Conservation (phyloP, 2,113 vertebrate species). For the Zosterops hypoxanthus region DNA sequence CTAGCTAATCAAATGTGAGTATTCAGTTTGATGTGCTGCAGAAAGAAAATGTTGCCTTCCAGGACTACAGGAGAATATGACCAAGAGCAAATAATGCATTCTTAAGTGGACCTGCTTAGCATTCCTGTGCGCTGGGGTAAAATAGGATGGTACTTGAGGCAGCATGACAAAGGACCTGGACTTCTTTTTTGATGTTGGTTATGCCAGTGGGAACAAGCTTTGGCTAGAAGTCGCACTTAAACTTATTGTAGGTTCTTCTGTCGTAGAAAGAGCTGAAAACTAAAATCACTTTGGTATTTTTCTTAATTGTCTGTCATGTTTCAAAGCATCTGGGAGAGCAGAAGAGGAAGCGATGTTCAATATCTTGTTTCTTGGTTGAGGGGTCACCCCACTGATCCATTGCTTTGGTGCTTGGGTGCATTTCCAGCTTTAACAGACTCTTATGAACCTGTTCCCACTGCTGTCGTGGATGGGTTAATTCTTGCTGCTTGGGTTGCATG, state of each 20-base stretch:
- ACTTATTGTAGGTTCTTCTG: background rate
- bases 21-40: slow-evolving; percentile 49
- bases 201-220: background rate
- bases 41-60: slow-evolving; percentile 52
- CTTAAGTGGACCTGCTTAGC: slow-evolving; percentile 35
- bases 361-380: background rate
- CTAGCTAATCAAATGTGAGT: slow-evolving; percentile 23
- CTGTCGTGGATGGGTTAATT: background rate
- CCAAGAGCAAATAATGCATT: slow-evolving; percentile 48
- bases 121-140: background rate
- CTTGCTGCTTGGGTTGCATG: background rate
- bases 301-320: background rate
- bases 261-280: background rate
- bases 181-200: slow-evolving; percentile 9
- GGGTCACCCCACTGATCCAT: fast-evolving
- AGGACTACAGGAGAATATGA: slow-evolving; percentile 34
- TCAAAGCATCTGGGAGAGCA: background rate
- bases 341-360: background rate
- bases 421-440: background rate
- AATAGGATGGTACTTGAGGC: background rate
- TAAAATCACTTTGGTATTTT: background rate
- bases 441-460: fast-evolving
- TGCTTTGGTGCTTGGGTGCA: background rate
- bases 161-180: background rate
- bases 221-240: background rate